Conservation (phyloP, 2,113 vertebrate species). For the Tamias sibiricus region DNA sequence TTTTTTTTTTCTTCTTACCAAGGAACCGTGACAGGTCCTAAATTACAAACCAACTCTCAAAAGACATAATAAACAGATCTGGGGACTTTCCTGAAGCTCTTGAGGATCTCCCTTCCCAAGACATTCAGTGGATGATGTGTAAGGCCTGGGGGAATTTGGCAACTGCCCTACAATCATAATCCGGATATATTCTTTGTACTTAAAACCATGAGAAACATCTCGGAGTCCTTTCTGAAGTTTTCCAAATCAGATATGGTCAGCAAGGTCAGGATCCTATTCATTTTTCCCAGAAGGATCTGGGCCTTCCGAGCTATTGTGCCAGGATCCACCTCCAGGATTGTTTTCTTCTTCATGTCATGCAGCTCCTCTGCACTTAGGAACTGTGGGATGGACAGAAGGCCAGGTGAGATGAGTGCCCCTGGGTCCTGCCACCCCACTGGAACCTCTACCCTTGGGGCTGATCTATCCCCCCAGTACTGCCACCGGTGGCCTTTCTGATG, state of each 20-base stretch:
- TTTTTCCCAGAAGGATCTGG: conserved; percentile 64
- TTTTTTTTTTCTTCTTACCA: background rate
- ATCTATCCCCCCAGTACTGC: background rate
- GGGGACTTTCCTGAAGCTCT: background rate
- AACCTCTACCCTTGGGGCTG: background rate
- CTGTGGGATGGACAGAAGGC: conserved; percentile 33
- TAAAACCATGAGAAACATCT: accelerated
- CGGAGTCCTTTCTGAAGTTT: background rate
- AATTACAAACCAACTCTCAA: background rate
- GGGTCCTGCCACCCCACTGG: background rate
- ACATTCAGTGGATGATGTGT: background rate
- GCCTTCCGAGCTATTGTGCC: background rate
- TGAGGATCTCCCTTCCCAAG: accelerated
- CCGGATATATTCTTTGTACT: accelerated
- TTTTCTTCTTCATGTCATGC: background rate
- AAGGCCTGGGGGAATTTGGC: background rate
- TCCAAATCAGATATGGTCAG: conserved; percentile 34
- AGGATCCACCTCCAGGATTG: background rate
- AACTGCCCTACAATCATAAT: accelerated
- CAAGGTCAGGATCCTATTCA: background rate
- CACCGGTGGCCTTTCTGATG: background rate
- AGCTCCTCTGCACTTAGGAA: background rate
- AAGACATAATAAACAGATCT: background rate
- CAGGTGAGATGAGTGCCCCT: background rate
- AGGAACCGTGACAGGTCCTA: background rate